Base-by-base conservation (phyloP, 1,140 invertebrate species). In the Spodoptera litura region DNA sequence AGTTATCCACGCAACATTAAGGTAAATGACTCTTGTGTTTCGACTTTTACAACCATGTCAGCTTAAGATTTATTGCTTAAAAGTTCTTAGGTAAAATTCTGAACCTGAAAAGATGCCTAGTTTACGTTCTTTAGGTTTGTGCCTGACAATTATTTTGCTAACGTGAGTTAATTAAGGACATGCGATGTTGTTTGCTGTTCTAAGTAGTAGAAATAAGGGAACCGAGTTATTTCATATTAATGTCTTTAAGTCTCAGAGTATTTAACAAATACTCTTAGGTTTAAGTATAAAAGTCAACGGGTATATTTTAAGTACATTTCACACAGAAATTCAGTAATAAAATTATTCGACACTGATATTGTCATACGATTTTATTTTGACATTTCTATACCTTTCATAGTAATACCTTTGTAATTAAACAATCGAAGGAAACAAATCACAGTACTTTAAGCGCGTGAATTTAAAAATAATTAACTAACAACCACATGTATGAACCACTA, bases 91-190 rank as follows among this genome's bases (percentile, higher is more conserved):
- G 38, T 49, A 4, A 38, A 49, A 31, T 31, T 31, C 4, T 44
- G 38, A 9, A 12, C 11, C 12, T 73, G 38, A 4, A 73, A 56
- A 49, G 52, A 11, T 38, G 13, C 12, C 31, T 3, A 13, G 49
- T 6, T 2, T 12, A 27, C 49, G 44, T 70, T 70, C 13, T 51
- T 15, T 13, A 3, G 10, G 11, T 10, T 6, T n/a, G 49, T 31
- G 66, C 27, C 56, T 44, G 27, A 72, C 38, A 44, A 44, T 75
- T 62, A 62, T 52, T 75, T 62, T 62, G 27, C 55, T 75, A 44
- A 44, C 11, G 35, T 52, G 49, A 51, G 53, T 52, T 59, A 75
- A 62, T 75, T 35, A 2, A 55, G 56, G 70, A 72, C 8, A 56
- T 27, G 2, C 31, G 52, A 72, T 9, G 56, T n/a, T 9, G 25